Evolutionary conservation across 2,888 invertebrate species (phyloP).

Genomic region (Ochropleura plecta): DNA sequence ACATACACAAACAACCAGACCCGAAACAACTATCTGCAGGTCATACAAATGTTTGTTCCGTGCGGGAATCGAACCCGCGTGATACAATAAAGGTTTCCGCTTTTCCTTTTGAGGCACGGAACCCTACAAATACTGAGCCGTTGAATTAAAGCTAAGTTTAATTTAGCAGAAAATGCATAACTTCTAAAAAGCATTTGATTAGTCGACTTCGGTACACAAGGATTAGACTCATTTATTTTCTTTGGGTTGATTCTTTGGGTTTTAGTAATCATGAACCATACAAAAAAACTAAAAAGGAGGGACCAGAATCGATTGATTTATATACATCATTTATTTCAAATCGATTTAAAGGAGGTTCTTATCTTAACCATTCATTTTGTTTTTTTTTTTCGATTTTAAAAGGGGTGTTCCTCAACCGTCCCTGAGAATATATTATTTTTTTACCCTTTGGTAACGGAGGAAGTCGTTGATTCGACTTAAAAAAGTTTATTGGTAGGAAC

Average conservation of each 20-base stretch:
- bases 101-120: no score
- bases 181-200: not conserved
- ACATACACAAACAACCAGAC: no score
- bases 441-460: conserved; percentile 42
- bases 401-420: conserved; percentile 51
- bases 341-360: conserved; percentile 54
- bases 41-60: no score
- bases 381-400: conserved; percentile 59
- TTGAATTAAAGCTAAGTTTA: not conserved
- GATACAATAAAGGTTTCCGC: no score
- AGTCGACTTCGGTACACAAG: conserved; percentile 11
- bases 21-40: no score
- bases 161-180: not conserved
- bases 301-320: conserved; percentile 52
- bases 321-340: conserved; percentile 49
- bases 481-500: conserved; percentile 46
- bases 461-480: conserved; percentile 37
- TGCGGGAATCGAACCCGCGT: no score
- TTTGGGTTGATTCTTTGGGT: conserved; percentile 36
- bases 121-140: no score
- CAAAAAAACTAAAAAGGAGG: conserved; percentile 49
- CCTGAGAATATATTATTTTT: conserved; percentile 41
- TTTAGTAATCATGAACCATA: conserved; percentile 33
- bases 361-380: conserved; percentile 53
- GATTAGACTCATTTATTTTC: conserved; percentile 40